Evolutionary conservation across 2,888 invertebrate genomes (phyloP), one percentile per base, ranked within the genome.

Genomic region (Ceramica pisi): DNA sequence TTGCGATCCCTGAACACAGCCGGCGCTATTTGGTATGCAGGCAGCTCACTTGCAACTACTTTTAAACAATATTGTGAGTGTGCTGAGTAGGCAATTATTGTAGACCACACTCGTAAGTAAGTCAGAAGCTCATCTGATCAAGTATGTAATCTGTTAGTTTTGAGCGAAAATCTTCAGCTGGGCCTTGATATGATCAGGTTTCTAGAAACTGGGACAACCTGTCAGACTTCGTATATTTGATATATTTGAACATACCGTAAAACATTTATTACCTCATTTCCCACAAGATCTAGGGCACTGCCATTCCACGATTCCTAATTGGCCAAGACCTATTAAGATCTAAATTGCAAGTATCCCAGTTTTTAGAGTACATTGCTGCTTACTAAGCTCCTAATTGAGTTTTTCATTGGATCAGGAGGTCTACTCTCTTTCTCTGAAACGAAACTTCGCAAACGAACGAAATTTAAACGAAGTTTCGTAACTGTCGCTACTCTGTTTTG

Each of bases 291-390:
- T 66, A 59, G 68, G 46, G 57, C 62, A 44, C 12, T n/a, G 53
- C 53, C 67, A 65, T 59, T 68, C 44, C 53, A 14, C 38, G 31
- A 65, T 50, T 44, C 50, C 62, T 68, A 78, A 78, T 78, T 78
- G 35, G 21, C n/a, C 14, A 35, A 73, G 57, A 57, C 26, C 64
- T 48, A 65, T 73, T 78, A 67, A 64, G 73, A 19, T 56, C 61
- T 60, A 21, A 72, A 64, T 77, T 56, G 16, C 59, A 31, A 8
- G 46, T 64, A 67, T 53, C 55, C 41, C 55, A 9, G 23, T 51
- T 63, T 46, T 44, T 26, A 21, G 19, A 64, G 16, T 61, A 65
- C n/a, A 64, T 48, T 67, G 12, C 48, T 48, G 31, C 51, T 71
- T 46, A 44, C 23, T 51, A 41, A n/a, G 12, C 5, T 9, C 16